Base-by-base conservation (phyloP, 2,888 invertebrate species). In the Trachelus tabidus region DNA sequence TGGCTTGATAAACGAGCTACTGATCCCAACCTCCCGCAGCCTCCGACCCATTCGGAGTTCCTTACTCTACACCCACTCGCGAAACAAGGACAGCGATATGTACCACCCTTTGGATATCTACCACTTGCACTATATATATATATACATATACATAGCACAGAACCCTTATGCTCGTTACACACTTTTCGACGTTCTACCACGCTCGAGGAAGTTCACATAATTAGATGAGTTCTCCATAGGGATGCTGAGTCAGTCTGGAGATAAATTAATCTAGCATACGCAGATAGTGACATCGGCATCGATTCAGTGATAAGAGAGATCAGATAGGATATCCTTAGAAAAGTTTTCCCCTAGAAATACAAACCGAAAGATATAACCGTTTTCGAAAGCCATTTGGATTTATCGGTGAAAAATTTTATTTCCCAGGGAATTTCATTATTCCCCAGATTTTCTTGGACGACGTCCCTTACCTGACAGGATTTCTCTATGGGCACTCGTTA, bases 1-100 rank as follows among this genome's bases (percentile, higher is more conserved):
- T 77, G 79, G 80, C 77, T 85, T 90, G 90, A 90, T 89, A 88
- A 89, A 89, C 87, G 89, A 89, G 87, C 87, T 80, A 83, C 86
- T 87, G 86, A 87, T 87, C 84, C 87, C 83, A 77, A 71, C 83
- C 77, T 76, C 71, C 71, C 31, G 33, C 34, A 31, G 33, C 71
- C 71, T 34, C 71, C 71, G 12, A 9, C 56, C 56, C 56, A 56
- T 56, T 23, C 56, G 56, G 23, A 56, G 56, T 56, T 71, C 71
- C 74, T 74, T 34, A 35, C 35, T 30, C 74, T 34, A n/a, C 34
- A 34, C 34, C 74, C 34, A 68, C n/a, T 35, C 31, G 37, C 73
- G 15, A 74, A 73, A 77, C 73, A 74, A 56, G 56, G 56, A 56
- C 56, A 23, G 23, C 56, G 56, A 56, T 56, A 23, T 23, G 56